Conservation (phyloP, 2,888 invertebrate genomes). For the Megamerina dolium region DNA sequence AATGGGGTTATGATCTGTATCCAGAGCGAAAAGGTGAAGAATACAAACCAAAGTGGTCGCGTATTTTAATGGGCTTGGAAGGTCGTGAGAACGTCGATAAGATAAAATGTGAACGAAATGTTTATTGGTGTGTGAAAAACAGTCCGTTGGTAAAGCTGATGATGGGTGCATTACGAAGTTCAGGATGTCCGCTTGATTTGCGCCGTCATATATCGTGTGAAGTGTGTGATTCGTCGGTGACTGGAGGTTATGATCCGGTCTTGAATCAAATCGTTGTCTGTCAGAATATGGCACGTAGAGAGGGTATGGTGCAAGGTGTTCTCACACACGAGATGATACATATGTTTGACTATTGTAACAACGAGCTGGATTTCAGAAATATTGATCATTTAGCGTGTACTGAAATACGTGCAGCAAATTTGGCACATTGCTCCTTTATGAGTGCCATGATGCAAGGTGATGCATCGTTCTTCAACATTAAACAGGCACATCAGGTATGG, state of each 20-base stretch:
- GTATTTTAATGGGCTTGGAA: conserved; percentile 58
- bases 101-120: conserved; percentile 73
- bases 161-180: conserved; percentile 70
- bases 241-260: conserved; percentile 69
- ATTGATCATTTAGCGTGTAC: conserved; percentile 91
- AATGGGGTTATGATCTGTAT: conserved; percentile 76
- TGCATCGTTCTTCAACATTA: conserved; percentile 65
- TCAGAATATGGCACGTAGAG: conserved; percentile 70
- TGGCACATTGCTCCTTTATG: conserved; percentile 85
- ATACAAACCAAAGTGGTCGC: conserved; percentile 54
- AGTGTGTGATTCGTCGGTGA: conserved; percentile 74
- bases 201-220: conserved; percentile 89
- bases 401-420: conserved; percentile 89
- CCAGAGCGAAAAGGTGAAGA: conserved; percentile 67
- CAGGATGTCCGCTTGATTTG: conserved; percentile 66
- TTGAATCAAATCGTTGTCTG: conserved; percentile 70
- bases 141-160: conserved; percentile 79
- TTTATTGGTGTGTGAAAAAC: conserved; percentile 61
- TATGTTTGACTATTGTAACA: conserved; percentile 91
- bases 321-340: conserved; percentile 91
- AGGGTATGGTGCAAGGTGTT: conserved; percentile 71
- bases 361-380: conserved; percentile 82
- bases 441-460: conserved; percentile 69
- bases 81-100: conserved; percentile 66
- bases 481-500: conserved; percentile 70